Conservation (phyloP, 2,113 vertebrate species). For the Elachura formosa region DNA sequence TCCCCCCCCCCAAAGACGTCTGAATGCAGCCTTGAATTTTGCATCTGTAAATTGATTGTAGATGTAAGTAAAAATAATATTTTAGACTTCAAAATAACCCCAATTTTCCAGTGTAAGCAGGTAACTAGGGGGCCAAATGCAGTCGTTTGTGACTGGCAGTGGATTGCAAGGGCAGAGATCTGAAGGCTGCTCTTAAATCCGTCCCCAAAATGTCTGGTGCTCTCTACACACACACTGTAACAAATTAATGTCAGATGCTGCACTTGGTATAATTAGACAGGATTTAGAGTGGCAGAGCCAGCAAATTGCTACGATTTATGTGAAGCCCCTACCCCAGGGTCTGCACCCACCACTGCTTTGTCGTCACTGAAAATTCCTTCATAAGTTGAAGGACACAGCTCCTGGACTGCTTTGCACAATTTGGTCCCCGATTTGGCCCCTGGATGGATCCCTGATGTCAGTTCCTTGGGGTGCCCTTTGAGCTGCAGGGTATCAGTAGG, state of each 20-base stretch:
- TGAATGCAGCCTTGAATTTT: background rate
- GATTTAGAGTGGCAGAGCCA: conserved; percentile 23
- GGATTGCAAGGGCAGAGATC: conserved; percentile 2
- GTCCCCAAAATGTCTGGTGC: conserved; percentile 18
- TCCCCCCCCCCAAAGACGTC: background rate
- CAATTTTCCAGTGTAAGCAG: background rate
- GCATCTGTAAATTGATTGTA: background rate
- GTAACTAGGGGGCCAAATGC: background rate
- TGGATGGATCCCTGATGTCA: rapidly evolving
- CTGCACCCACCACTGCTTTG: background rate
- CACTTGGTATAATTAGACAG: conserved; percentile 31
- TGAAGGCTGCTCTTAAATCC: conserved; percentile 13
- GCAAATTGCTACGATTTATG: background rate
- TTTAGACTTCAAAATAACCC: background rate
- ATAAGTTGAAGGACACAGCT: background rate
- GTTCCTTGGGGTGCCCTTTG: background rate
- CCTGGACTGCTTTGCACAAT: background rate
- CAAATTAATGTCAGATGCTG: conserved; percentile 46
- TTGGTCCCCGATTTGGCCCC: background rate
- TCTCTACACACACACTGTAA: background rate
- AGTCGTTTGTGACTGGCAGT: background rate
- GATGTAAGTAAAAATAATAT: background rate
- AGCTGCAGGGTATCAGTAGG: background rate
- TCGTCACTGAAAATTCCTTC: background rate
- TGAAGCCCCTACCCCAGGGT: background rate